Evolutionary conservation across 2,888 invertebrate genomes (phyloP), one percentile per base, ranked within the genome.

Genomic region (Mythimna lalbum): DNA sequence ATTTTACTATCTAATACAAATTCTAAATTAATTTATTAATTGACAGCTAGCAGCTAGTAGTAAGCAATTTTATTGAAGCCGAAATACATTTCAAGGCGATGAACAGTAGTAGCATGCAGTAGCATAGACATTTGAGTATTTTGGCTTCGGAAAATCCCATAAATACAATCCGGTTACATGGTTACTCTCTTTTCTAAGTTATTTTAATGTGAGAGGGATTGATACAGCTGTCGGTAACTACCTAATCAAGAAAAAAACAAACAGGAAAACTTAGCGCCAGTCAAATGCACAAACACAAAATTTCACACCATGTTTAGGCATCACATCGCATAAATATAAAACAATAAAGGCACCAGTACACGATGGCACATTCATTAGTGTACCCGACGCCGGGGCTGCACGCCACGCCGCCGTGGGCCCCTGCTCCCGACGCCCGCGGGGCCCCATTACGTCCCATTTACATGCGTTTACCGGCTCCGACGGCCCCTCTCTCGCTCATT

Each of bases 391-490:
- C 12, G 62, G 59, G 56, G 60, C 63, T 53, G 76, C 62, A 50
- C 73, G 65, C 47, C 19, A 31, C 33, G 33, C 50, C 21, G 59
- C 33, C 64, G 21, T 56, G 76, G 76, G 68, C 60, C 82, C 78
- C 59, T 53, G 47, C 79, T 57, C 65, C 79, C 55, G 73, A 72
- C 73, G 79, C 76, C 77, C 76, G 76, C 80, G 76, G 76, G 80
- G 84, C 83, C 78, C 86, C 75, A 90, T 90, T 90, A 90, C 84
- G 87, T 80, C 76, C 69, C 88, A 92, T 92, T 92, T 91, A 90
- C 91, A 91, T 91, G 89, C 89, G 88, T 85, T 80, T 82, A 79
- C 74, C 56, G 69, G 63, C 78, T 64, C 72, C 78, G 76, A 74
- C 65, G 63, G 69, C 74, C 73, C 68, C 71, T 70, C 77, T 69